A percentile compares a stretch with the other conserved stretches of the same genome.
phyloP scores from a whole-genome alignment of 1,140 invertebrate species.

The Aethina tumida region DNA sequence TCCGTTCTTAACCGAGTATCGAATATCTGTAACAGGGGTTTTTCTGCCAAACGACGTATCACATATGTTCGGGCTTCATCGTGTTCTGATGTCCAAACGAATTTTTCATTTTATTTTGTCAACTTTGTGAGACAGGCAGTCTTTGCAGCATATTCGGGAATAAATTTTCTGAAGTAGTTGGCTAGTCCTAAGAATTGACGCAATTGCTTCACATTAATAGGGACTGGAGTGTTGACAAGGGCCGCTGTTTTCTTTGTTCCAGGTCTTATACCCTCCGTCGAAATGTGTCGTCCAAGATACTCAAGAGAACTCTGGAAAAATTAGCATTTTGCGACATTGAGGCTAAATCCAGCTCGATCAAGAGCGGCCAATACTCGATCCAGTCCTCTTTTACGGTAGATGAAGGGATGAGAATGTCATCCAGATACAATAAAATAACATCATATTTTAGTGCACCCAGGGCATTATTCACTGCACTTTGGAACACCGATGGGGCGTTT shows the following conservation, averaged over 20 bases:
- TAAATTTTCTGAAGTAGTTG: conserved; percentile 27
- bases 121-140: conserved; percentile 15
- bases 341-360: no score
- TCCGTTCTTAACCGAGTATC: conserved; percentile 27
- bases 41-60: conserved; percentile 8
- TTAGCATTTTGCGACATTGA: no score
- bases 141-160: conserved; percentile 19
- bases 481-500: conserved; percentile 22
- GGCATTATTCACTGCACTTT: conserved; percentile 19
- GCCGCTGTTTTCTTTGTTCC: no score
- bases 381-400: conserved; percentile 13
- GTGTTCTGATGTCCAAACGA: conserved; percentile 13
- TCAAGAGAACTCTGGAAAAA: no score
- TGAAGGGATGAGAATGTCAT: conserved; percentile 20
- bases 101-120: conserved; percentile 12
- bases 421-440: conserved; percentile 20
- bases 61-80: conserved; percentile 16
- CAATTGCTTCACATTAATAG: no score
- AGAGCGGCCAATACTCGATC: no score
- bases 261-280: background rate
- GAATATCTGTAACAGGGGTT: conserved; percentile 23
- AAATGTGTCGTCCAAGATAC: no score
- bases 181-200: no score
- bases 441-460: conserved; percentile 15
- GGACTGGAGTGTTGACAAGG: no score